Conservation (phyloP, 2,888 invertebrate genomes). For the Phalangium opilio region DNA sequence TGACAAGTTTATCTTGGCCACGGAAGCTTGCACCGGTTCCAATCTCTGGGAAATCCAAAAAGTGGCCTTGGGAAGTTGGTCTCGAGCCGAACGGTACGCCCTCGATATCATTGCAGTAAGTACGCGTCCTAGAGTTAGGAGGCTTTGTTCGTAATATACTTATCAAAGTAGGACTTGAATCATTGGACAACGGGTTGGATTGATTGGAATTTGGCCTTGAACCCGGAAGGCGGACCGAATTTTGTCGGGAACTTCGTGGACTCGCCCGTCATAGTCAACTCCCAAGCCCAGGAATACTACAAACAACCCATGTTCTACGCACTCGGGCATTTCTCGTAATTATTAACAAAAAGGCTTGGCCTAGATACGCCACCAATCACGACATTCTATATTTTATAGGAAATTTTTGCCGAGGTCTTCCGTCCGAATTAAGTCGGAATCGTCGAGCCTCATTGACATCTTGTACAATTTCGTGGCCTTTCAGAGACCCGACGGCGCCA, state of each 20-base stretch:
- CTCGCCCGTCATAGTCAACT: constrained; percentile 38
- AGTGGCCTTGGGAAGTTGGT: constrained; percentile 45
- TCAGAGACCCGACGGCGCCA: too few species aligned
- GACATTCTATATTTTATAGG: too few species aligned
- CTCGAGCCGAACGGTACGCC: constrained; percentile 48
- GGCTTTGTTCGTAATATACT: too few species aligned
- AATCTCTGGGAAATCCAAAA: constrained; percentile 7
- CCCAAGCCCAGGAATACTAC: constrained; percentile 33
- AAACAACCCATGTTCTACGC: constrained; percentile 43
- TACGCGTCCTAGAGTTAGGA: too few species aligned
- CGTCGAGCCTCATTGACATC: too few species aligned
- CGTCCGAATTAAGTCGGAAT: too few species aligned
- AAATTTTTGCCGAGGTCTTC: too few species aligned
- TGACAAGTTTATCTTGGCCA: constrained; percentile 54
- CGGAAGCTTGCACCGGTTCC: constrained; percentile 62
- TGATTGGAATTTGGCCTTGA: constrained; percentile 41
- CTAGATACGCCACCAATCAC: too few species aligned
- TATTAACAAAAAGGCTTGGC: too few species aligned
- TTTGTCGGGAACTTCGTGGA: constrained; percentile 39
- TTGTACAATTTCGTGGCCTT: too few species aligned
- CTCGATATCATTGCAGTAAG: constrained; percentile 45
- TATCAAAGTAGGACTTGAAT: constrained; percentile 35
- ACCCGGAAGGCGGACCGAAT: constrained; percentile 38
- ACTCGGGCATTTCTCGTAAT: constrained; percentile 40
- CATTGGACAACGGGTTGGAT: constrained; percentile 39